A percentile compares a stretch with the other conserved stretches of the same genome.
These are phyloP conservation scores for Galago senegalensis DNA, from an alignment of 2,797 vertebrate genomes.

Conservation along the genomic window DNA sequence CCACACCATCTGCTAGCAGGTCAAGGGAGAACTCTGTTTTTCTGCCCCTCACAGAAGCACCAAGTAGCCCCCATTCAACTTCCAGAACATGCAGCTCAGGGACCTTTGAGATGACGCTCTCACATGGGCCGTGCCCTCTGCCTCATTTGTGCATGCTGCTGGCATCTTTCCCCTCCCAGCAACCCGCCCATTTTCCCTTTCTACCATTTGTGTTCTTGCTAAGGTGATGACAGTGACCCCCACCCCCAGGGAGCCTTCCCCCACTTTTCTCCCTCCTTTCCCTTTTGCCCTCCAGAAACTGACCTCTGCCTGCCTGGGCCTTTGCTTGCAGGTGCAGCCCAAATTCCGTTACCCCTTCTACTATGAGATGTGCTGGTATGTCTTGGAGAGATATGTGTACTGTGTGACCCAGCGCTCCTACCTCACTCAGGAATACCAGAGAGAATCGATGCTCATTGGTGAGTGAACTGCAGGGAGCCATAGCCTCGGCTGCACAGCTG, in stretches of 20 bases:
- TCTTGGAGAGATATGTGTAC: slow-evolving; percentile 97
- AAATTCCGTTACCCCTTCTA: slow-evolving; percentile 99
- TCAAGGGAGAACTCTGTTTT: neutral
- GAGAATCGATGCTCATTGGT: slow-evolving; percentile 93
- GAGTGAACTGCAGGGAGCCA: slow-evolving; percentile 81
- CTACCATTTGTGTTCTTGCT: slow-evolving; percentile 83
- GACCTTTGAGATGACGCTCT: neutral
- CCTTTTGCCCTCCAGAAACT: slow-evolving; percentile 16
- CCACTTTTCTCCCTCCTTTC: slow-evolving; percentile 76
- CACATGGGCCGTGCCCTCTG: neutral
- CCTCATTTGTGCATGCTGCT: slow-evolving; percentile 81
- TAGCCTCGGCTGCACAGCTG: neutral
- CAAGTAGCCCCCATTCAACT: neutral
- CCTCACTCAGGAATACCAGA: slow-evolving; percentile 94
- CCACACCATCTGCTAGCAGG: neutral
- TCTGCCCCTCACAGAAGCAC: neutral
- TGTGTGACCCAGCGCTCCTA: slow-evolving; percentile 96
- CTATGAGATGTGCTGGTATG: slow-evolving; percentile 99
- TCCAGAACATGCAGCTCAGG: neutral
- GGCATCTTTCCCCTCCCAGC: slow-evolving; percentile 72
- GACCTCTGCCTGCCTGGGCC: slow-evolving; percentile 64
- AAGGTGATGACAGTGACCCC: slow-evolving; percentile 81
- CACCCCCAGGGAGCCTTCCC: slow-evolving; percentile 58
- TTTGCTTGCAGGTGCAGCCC: slow-evolving; percentile 94
- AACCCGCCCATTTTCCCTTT: slow-evolving; percentile 78